These are phyloP conservation scores for Tadarida brasiliensis DNA, from an alignment of 2,797 vertebrate genomes.

Conservation along the genomic window DNA sequence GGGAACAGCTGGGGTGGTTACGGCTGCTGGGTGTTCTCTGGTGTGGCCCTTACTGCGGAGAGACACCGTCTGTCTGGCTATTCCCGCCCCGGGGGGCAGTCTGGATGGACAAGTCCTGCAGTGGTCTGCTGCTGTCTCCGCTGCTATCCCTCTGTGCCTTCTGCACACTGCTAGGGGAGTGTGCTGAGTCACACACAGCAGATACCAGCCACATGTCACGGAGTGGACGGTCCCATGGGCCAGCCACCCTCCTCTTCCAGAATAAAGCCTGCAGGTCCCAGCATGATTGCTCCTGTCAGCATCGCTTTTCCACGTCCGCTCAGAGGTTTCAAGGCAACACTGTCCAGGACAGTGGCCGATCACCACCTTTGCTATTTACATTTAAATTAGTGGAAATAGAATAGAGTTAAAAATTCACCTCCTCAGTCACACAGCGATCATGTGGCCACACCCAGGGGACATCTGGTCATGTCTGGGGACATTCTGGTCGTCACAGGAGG, in stretches of 20 bases:
- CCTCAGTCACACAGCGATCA: not conserved
- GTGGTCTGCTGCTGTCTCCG: not conserved
- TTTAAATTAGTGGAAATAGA: not conserved
- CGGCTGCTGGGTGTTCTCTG: constrained; percentile 92
- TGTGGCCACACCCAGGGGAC: not conserved
- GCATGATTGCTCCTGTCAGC: not conserved
- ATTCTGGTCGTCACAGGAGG: too few species aligned
- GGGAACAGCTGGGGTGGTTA: constrained; percentile 89
- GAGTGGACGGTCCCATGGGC: not conserved
- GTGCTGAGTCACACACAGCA: not conserved
- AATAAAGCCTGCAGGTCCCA: not conserved
- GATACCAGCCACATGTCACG: not conserved
- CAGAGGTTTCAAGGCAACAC: not conserved
- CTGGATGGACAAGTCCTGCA: constrained; percentile 67
- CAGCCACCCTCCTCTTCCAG: not conserved
- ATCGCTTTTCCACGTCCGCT: not conserved
- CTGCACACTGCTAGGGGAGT: not conserved
- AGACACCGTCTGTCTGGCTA: constrained; percentile 90
- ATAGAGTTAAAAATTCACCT: not conserved
- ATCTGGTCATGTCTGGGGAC: not conserved
- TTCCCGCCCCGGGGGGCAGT: constrained; percentile 90
- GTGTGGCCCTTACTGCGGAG: constrained; percentile 84
- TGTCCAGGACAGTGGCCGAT: rapidly evolving
- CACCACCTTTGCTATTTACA: not conserved
- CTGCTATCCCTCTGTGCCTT: constrained; percentile 31